phyloP scores from a whole-genome alignment of 2,113 vertebrate species.

The Labeo rohita region DNA sequence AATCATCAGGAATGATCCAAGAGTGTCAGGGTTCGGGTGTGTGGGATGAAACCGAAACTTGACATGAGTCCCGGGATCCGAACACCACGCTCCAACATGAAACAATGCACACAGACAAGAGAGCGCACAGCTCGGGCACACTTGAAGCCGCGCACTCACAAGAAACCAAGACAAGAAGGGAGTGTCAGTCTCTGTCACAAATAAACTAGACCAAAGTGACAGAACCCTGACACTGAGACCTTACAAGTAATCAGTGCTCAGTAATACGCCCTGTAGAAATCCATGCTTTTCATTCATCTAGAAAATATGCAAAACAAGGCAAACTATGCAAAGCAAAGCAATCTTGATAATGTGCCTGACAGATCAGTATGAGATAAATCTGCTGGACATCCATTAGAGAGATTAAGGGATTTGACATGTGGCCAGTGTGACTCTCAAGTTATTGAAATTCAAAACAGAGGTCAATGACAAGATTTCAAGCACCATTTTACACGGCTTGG shows the following conservation, averaged over 20 bases:
- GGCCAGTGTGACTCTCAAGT: slow-evolving; percentile 9
- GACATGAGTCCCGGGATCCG: too few relatives aligned
- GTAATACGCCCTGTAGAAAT: background rate
- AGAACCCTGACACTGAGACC: too few relatives aligned
- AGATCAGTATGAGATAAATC: slow-evolving; percentile 42
- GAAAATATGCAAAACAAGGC: background rate
- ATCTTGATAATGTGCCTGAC: slow-evolving; percentile 36
- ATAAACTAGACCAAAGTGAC: too few relatives aligned
- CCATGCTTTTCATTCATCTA: background rate
- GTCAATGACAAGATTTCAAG: background rate
- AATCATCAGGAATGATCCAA: background rate
- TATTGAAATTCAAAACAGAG: slow-evolving; percentile 23
- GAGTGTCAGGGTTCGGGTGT: too few relatives aligned
- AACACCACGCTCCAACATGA: too few relatives aligned
- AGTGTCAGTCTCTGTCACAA: too few relatives aligned
- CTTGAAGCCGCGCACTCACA: too few relatives aligned
- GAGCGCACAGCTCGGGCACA: too few relatives aligned
- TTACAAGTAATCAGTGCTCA: background rate
- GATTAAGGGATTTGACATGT: slow-evolving; percentile 34
- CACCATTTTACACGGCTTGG: background rate
- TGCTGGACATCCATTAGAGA: slow-evolving; percentile 37
- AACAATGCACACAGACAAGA: too few relatives aligned
- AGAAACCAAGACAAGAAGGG: too few relatives aligned
- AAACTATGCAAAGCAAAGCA: slow-evolving; percentile 26
- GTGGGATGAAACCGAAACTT: too few relatives aligned